These are phyloP conservation scores for Strix uralensis DNA, from an alignment of 2,113 vertebrate genomes.

Conservation along the genomic window DNA sequence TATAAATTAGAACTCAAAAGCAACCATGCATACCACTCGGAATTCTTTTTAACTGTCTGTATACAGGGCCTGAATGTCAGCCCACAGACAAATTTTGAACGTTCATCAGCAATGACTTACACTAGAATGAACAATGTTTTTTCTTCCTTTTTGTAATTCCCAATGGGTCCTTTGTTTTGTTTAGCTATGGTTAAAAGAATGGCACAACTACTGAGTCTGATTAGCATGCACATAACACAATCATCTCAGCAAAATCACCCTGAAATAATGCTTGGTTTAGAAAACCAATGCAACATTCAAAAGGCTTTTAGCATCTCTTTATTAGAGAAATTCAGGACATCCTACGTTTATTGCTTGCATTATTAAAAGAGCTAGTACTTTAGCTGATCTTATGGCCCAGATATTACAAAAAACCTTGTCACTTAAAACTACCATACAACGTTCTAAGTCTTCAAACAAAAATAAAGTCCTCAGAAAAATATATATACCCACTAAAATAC, in stretches of 20 bases:
- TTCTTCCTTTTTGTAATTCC: not conserved
- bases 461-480: not conserved
- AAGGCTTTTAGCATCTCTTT: not conserved
- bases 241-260: not conserved
- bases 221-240: not conserved
- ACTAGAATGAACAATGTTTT: not conserved
- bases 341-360: not conserved
- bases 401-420: not conserved
- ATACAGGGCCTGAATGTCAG: not conserved
- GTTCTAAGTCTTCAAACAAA: not conserved
- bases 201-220: not conserved
- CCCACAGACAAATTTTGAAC: not conserved
- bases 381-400: not conserved
- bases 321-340: not conserved
- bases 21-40: not conserved
- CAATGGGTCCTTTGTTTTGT: slow-evolving; percentile 18
- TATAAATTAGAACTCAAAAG: slow-evolving; percentile 13
- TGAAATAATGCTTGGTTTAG: not conserved
- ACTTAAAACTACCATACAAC: not conserved
- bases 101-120: not conserved
- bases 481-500: not conserved
- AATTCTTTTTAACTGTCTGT: not conserved
- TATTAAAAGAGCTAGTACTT: not conserved
- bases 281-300: not conserved
- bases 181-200: slow-evolving; percentile 12